Evolutionary conservation across 2,888 invertebrate genomes (phyloP).

Genomic region (Boloria selene): DNA sequence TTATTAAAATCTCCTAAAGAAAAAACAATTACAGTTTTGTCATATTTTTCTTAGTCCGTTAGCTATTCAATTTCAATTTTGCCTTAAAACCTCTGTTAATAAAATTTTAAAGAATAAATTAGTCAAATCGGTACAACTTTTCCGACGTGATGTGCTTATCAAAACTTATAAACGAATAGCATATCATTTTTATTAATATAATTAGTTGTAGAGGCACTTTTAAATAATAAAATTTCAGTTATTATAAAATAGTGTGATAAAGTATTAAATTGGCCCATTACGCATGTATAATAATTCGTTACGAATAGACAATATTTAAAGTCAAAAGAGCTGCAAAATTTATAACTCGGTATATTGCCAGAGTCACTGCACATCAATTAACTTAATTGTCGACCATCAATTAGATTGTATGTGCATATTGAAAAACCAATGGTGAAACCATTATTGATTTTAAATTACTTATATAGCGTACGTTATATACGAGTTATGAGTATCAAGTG

Average conservation of each 20-base stretch:
- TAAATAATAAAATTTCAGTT: not conserved
- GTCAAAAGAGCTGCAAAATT: constrained; percentile 32
- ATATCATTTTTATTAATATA: not conserved
- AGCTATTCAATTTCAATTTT: too few species aligned
- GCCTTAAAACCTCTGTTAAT: too few species aligned
- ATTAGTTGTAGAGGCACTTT: not conserved
- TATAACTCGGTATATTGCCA: constrained; percentile 39
- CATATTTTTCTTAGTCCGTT: too few species aligned
- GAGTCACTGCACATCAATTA: constrained; percentile 45
- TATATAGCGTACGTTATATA: not conserved
- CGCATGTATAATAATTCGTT: constrained; percentile 23
- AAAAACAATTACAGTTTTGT: too few species aligned
- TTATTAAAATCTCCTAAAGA: too few species aligned
- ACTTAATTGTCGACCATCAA: constrained; percentile 43
- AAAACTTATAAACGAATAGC: too few species aligned
- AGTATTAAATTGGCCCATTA: constrained; percentile 26
- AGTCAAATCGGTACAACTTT: too few species aligned
- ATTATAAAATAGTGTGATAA: constrained; percentile 13
- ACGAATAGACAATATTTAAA: constrained; percentile 31
- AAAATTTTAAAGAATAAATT: too few species aligned
- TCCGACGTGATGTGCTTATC: too few species aligned
- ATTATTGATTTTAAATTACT: constrained; percentile 12
- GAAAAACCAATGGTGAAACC: constrained; percentile 23
- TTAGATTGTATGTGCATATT: constrained; percentile 31
- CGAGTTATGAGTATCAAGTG: too few species aligned